Base-by-base conservation (phyloP, 2,113 vertebrate genomes). In the Pleuronectes platessa region DNA sequence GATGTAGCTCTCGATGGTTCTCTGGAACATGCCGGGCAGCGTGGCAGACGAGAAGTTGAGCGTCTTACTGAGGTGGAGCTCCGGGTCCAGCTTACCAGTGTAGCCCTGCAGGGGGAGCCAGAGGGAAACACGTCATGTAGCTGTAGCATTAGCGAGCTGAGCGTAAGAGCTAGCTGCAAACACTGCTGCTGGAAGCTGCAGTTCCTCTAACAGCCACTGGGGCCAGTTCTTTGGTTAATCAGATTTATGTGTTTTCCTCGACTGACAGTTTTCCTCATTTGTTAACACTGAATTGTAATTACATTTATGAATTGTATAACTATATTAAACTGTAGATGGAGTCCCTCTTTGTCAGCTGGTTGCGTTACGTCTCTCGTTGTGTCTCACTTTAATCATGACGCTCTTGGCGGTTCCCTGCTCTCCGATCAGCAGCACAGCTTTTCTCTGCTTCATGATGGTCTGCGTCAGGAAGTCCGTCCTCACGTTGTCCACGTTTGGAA, bases 371-470 rank as follows among this genome's bases (percentile, higher is more conserved):
- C 40, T 27, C 2, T 37, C 3, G 4, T 27, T 5, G 27, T 7
- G 24, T 37, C 77, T 73, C 45, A 96, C 95, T 92, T 96, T 96
- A 18, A 96, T 93, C 94, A 94, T 96, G 81, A 96, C 95, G 18
- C 95, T 96, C 90, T 96, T 96, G 81, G 93, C 96, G 37, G 96
- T 96, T 65, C 95, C 96, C 84, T 96, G 95, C 67, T 96, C 95
- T 35, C 96, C 96, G 49, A 93, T 96, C 64, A 96, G 91, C 66
- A 96, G 83, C 79, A 96, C 94, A 2, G 95, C 95, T 88, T 96
- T 96, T 60, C 90, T 93, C 89, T 96, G 96, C 66, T 87, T 95
- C 93, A 95, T 91, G 51, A 96, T 86, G 31, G 88, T 93, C 62
- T 93, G 89, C 91, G 96, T 94, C 24, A 96, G 91, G 84, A 96